A percentile compares a stretch with the other conserved stretches of the same genome.
These are phyloP conservation scores for Caerostris extrusa DNA, from an alignment of 1,140 invertebrate species.

Conservation along the genomic window DNA sequence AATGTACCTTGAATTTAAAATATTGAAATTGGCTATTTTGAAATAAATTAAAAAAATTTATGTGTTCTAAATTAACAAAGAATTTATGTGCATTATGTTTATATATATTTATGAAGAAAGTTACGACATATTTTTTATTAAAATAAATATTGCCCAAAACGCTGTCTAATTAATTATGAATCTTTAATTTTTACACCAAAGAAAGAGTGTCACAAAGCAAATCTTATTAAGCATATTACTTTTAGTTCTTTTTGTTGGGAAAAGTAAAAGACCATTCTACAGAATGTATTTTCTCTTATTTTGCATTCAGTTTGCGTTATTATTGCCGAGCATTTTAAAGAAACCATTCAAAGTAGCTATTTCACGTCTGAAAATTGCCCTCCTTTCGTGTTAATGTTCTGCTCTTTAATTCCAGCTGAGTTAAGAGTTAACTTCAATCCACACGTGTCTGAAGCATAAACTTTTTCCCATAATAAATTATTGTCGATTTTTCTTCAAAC, in stretches of 20 bases:
- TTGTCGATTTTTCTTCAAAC: conserved; percentile 8
- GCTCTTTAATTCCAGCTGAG: conserved; percentile 18
- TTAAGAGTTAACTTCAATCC: conserved; percentile 28
- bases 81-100: too few species aligned
- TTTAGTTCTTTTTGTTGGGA: neutral
- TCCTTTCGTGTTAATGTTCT: neutral
- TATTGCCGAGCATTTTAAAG: neutral
- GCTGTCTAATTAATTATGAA: too few species aligned
- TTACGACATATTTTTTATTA: too few species aligned
- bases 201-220: neutral
- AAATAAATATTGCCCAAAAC: too few species aligned
- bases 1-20: too few species aligned
- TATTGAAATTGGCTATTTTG: too few species aligned
- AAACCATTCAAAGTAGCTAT: conserved; percentile 5
- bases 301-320: neutral
- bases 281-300: neutral
- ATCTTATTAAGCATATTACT: neutral
- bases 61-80: too few species aligned
- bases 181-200: too few species aligned
- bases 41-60: too few species aligned
- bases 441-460: neutral
- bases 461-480: conserved; percentile 27
- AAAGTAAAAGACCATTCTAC: neutral
- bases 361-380: neutral
- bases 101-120: too few species aligned